Conservation (phyloP, 2,888 invertebrate species). For the Eurytoma adleriae region DNA sequence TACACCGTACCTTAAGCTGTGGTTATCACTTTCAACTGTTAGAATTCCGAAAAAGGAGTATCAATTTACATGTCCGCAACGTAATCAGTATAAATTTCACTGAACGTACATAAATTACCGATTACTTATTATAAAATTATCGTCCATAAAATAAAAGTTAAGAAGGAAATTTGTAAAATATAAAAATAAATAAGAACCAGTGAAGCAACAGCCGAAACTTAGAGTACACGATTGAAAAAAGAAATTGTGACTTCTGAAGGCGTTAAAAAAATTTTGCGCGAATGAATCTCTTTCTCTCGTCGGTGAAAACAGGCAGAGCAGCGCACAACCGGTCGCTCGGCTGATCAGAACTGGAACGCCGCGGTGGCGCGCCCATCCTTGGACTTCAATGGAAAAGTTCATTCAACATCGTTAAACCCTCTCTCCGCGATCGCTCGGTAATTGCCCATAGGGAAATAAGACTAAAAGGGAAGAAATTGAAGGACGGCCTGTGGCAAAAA, state of each 20-base stretch:
- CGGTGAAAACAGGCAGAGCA: neutral
- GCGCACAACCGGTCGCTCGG: conserved; percentile 7
- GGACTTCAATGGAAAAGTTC: conserved; percentile 57
- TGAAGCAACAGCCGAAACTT: neutral
- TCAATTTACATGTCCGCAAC: no score
- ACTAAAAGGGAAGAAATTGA: conserved; percentile 55
- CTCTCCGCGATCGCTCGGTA: conserved; percentile 33
- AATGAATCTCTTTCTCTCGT: neutral
- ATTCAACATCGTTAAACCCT: conserved; percentile 52
- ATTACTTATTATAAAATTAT: no score
- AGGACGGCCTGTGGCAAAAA: conserved; percentile 39
- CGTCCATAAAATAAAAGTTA: no score
- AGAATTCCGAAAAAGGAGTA: no score
- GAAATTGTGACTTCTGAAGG: no score
- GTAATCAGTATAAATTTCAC: no score
- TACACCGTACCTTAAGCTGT: no score
- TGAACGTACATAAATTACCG: no score
- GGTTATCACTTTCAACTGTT: no score
- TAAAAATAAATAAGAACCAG: neutral
- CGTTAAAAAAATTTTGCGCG: no score
- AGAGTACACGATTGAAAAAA: no score
- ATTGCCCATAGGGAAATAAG: conserved; percentile 56
- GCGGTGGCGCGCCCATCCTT: conserved; percentile 52
- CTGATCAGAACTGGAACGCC: conserved; percentile 46
- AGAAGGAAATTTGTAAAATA: neutral